Conservation (phyloP, 2,113 vertebrate genomes). For the Poicephalus meyeri region DNA sequence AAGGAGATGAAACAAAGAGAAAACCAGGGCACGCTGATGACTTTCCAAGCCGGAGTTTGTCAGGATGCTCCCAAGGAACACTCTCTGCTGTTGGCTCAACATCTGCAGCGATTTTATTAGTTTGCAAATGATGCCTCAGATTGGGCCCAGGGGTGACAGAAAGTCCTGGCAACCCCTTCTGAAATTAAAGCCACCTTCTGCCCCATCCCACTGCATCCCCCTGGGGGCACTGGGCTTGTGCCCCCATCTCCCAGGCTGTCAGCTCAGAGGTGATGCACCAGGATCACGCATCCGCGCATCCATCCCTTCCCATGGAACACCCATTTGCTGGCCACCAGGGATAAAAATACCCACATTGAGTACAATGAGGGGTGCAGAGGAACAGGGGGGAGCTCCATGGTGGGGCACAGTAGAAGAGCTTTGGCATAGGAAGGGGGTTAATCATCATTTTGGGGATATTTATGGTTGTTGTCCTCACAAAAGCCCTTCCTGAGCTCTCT, state of each 20-base stretch:
- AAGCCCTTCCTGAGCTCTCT: neutral
- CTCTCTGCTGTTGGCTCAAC: fast-evolving
- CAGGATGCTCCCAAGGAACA: neutral
- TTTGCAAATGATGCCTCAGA: neutral
- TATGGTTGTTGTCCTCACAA: neutral
- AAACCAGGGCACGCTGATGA: neutral
- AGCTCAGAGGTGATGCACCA: neutral
- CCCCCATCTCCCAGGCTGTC: neutral
- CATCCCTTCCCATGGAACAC: neutral
- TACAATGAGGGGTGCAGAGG: neutral
- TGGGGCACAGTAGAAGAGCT: neutral
- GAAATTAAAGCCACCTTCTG: neutral
- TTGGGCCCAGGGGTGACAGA: neutral
- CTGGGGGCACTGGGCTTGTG: neutral
- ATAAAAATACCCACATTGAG: neutral
- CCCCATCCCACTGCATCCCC: neutral
- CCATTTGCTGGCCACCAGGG: neutral
- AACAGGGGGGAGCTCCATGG: neutral
- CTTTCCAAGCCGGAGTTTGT: neutral
- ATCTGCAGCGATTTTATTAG: constrained; percentile 37
- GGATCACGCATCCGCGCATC: fast-evolving
- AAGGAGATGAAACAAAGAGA: neutral
- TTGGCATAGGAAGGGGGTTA: neutral
- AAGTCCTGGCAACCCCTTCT: neutral
- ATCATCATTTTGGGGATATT: neutral